Evolutionary conservation across 2,113 vertebrate genomes (phyloP), one percentile per base, ranked within the genome.

Genomic region (Marcusenius ussheri): DNA sequence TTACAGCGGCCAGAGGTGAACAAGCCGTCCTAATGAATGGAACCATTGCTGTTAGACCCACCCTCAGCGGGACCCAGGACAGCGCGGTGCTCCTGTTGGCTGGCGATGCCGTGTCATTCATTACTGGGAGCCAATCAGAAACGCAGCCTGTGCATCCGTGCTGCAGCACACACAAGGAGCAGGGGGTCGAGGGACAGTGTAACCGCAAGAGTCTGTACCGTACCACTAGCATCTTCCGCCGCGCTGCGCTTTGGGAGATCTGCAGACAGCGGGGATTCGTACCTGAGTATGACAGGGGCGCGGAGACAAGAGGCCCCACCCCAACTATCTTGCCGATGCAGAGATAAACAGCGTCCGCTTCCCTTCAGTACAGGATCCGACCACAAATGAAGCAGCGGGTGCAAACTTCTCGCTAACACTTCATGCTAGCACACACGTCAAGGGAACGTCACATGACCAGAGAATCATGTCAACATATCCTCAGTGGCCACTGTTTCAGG

Each of bases 1-100:
- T 50, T 19, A 80, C 83, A 27, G 24, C 45, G 88, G 87, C 62
- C 42, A 90, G 42, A 87, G 53, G n/a, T 42, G 74, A 39, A 42
- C 66, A 91, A n/a, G 53, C 83, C 86, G 15, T 62, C 89, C 91
- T 70, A 56, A 21, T 74, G 49, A 89, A 70, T 51, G 89, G 89
- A 87, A 89, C 50, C 80, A 46, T 88, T 50, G 90, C 42, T 47
- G 90, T 91, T 88, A 91, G 88, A 90, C 90, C 66, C 17, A 24
- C 50, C 31, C 70, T 89, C 90, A 13, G 89, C 53, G 42, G 70
- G 87, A 90, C 47, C 91, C 89, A 86, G 39, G 70, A 84, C 80
- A 31, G 9, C n/a, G 56, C 46, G 0, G 42, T 5, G 27, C 45
- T 31, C 24, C 66, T 35, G 50, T 56, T 39, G 66, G 53, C 45